These are phyloP conservation scores for Acanthurus lineatus DNA, from an alignment of 2,797 vertebrate genomes.

Conservation along the genomic window DNA sequence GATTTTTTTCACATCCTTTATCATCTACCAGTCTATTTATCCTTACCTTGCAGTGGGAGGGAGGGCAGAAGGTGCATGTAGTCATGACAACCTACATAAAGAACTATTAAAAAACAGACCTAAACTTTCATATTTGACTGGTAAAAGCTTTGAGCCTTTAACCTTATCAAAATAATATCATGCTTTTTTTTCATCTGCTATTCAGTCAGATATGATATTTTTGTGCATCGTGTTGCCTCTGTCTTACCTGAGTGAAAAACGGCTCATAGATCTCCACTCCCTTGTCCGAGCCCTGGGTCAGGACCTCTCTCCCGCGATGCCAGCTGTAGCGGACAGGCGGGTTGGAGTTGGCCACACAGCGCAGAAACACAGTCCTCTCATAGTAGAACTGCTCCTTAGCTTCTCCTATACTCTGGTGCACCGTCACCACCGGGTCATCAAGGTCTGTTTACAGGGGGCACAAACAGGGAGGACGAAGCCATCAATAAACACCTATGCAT, in stretches of 20 bases:
- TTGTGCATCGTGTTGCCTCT: conserved; percentile 19
- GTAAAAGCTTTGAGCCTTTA: background rate
- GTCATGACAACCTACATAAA: conserved; percentile 1
- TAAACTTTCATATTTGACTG: background rate
- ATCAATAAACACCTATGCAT: conserved; percentile 28
- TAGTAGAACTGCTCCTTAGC: conserved; percentile 99
- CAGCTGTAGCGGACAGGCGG: conserved; percentile 98
- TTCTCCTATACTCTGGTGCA: conserved; percentile 99
- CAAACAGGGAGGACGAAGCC: background rate
- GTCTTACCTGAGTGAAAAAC: conserved; percentile 98
- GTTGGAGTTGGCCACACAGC: conserved; percentile 97
- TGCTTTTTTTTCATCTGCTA: background rate
- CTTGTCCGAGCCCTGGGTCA: conserved; percentile 97
- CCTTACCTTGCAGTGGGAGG: background rate
- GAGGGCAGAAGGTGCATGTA: conserved; percentile 2
- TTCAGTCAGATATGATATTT: background rate
- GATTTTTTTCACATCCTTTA: conserved; percentile 16
- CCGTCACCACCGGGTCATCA: conserved; percentile 95
- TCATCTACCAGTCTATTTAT: conserved; percentile 9
- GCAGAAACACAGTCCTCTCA: conserved; percentile 96
- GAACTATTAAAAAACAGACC: background rate
- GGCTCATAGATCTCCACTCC: conserved; percentile 99
- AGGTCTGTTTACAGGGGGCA: conserved; percentile 86
- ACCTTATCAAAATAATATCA: background rate
- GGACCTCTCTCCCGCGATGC: conserved; percentile 93